Percentiles rank a stretch among this genome's conserved stretches.
Conservation (phyloP, 2,888 invertebrate species). For the Odontothrips loti region DNA sequence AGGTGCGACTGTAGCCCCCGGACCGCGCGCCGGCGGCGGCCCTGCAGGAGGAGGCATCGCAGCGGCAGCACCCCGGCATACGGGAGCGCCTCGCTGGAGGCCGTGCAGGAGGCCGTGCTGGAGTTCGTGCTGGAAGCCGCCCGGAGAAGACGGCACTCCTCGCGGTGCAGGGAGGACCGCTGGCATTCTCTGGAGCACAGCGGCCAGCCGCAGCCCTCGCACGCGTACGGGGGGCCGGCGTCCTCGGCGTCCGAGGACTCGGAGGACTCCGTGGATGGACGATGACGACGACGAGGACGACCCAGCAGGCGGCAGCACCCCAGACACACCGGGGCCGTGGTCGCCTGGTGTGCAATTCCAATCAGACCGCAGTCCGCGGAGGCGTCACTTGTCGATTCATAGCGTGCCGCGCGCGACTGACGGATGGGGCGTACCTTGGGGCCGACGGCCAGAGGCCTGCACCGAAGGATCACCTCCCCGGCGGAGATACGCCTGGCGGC, state of each 20-base stretch:
- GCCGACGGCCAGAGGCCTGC: neutral
- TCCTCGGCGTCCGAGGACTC: no score
- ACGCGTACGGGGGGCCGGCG: neutral
- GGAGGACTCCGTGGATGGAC: neutral
- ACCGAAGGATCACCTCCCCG: conserved; percentile 9
- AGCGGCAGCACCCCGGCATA: conserved; percentile 1
- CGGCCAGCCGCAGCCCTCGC: neutral
- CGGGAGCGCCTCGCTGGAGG: neutral
- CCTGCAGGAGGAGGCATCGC: neutral
- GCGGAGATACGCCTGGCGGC: neutral
- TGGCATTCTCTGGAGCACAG: neutral
- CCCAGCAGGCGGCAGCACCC: neutral
- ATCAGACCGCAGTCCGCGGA: no score
- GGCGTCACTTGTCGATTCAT: neutral
- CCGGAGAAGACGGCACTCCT: neutral
- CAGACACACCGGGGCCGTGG: neutral
- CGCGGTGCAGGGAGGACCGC: neutral
- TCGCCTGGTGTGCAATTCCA: neutral
- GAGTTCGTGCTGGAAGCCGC: neutral
- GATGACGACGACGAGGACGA: neutral
- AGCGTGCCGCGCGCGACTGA: neutral
- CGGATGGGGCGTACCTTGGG: neutral
- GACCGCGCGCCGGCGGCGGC: neutral
- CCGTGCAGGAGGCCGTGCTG: neutral
- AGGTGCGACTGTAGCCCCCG: neutral